Evolutionary conservation across 2,888 invertebrate genomes (phyloP).

Genomic region (Agrotis puta): DNA sequence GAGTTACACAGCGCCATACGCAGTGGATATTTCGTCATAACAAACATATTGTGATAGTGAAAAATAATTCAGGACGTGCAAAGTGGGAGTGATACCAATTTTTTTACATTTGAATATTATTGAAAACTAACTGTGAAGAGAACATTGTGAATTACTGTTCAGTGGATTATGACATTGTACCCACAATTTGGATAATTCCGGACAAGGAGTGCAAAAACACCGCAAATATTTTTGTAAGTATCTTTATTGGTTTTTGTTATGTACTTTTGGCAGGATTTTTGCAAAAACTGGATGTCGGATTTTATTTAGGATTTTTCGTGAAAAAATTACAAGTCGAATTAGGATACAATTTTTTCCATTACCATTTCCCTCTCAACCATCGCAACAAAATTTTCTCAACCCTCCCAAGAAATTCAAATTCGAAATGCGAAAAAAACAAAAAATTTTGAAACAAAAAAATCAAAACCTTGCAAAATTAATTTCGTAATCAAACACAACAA

Average conservation of each 20-base stretch:
- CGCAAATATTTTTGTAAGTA: constrained; percentile 91
- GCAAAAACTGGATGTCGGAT: constrained; percentile 38
- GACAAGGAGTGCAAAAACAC: constrained; percentile 84
- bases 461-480: constrained; percentile 10
- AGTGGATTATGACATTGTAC: constrained; percentile 87
- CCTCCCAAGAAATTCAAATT: neutral
- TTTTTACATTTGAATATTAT: constrained; percentile 70
- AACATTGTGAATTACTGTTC: constrained; percentile 77
- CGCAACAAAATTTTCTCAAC: neutral
- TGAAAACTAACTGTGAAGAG: constrained; percentile 80
- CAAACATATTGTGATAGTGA: constrained; percentile 88
- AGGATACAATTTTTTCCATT: neutral
- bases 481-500: constrained; percentile 29
- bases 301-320: neutral
- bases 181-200: constrained; percentile 89
- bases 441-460: constrained; percentile 1
- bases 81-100: constrained; percentile 86
- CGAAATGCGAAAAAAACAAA: neutral
- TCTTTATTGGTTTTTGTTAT: constrained; percentile 63
- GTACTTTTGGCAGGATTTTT: constrained; percentile 38
- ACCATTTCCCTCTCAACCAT: neutral
- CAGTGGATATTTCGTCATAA: constrained; percentile 89
- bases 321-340: constrained; percentile 40
- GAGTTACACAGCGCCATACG: constrained; percentile 80
- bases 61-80: constrained; percentile 84